Percentiles rank a stretch among this genome's conserved stretches.
These are phyloP conservation scores for Brevimyrus niger DNA, from an alignment of 2,113 vertebrate species.

Conservation along the genomic window DNA sequence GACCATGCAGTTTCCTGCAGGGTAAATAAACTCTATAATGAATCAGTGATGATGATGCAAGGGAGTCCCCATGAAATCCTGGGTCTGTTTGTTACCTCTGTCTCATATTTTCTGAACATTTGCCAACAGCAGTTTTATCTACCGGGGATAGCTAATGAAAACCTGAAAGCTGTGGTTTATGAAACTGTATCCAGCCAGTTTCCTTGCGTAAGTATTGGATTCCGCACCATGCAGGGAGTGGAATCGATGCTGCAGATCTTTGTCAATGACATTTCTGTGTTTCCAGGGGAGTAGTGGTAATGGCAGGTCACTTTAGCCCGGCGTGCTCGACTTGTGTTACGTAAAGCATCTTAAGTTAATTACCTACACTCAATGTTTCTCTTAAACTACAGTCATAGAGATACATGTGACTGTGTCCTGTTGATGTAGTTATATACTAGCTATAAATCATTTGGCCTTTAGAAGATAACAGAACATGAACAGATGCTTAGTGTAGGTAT, in stretches of 20 bases:
- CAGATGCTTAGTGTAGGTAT: neutral
- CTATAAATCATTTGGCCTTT: neutral
- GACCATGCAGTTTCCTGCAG: neutral
- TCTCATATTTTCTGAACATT: neutral
- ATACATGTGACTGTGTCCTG: neutral
- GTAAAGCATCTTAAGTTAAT: neutral
- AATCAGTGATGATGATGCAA: neutral
- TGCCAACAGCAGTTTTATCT: conserved; percentile 30
- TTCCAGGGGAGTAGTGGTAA: conserved; percentile 42
- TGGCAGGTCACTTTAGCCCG: conserved; percentile 49
- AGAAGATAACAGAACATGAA: neutral
- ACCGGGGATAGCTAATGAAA: conserved; percentile 47
- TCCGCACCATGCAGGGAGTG: conserved; percentile 39
- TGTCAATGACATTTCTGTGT: conserved; percentile 49
- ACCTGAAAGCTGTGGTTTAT: conserved; percentile 41
- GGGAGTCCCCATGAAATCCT: neutral
- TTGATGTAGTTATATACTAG: neutral
- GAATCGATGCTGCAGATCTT: conserved; percentile 50
- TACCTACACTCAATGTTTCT: neutral
- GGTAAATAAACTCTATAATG: neutral
- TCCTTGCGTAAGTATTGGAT: conserved; percentile 43
- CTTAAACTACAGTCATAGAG: neutral
- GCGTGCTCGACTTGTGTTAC: neutral
- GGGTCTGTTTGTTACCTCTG: neutral
- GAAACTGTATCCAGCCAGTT: conserved; percentile 49